Conservation (phyloP, 2,797 vertebrate species). For the Sebastes wilsoni region DNA sequence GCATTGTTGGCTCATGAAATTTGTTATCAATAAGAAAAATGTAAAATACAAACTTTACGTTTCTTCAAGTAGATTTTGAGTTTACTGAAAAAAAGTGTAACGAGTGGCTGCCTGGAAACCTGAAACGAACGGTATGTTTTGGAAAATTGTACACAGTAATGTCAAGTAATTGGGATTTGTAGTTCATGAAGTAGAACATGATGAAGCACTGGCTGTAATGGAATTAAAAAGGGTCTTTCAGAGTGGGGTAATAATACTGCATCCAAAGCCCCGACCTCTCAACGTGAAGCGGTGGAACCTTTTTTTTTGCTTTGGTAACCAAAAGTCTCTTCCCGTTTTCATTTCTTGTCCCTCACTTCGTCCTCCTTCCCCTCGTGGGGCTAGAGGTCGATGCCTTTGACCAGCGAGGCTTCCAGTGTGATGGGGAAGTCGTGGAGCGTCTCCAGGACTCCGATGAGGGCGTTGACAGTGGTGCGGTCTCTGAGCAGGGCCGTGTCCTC, state of each 20-base stretch:
- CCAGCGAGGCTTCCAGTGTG: conserved; percentile 89
- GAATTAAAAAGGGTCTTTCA: conserved; percentile 2
- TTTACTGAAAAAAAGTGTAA: background rate
- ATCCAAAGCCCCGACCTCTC: conserved; percentile 4
- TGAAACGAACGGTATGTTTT: background rate
- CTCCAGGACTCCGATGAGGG: conserved; percentile 88
- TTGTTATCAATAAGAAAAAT: background rate
- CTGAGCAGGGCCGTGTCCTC: conserved; percentile 91
- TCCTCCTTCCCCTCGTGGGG: background rate
- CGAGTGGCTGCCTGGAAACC: background rate
- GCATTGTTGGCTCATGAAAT: background rate
- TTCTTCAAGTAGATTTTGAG: background rate
- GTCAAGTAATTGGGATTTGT: background rate
- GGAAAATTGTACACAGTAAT: background rate
- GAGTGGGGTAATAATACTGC: conserved; percentile 24
- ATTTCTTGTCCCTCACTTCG: background rate
- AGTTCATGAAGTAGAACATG: background rate
- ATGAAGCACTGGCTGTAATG: background rate
- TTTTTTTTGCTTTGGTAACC: conserved; percentile 25
- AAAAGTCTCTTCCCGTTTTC: background rate
- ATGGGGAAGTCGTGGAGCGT: conserved; percentile 90
- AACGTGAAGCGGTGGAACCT: background rate
- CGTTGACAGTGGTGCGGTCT: conserved; percentile 86
- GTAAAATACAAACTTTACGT: background rate
- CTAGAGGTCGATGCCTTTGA: conserved; percentile 93